These are phyloP conservation scores for Sycobia sp. DNA, from an alignment of 1,140 invertebrate species.

Conservation along the genomic window DNA sequence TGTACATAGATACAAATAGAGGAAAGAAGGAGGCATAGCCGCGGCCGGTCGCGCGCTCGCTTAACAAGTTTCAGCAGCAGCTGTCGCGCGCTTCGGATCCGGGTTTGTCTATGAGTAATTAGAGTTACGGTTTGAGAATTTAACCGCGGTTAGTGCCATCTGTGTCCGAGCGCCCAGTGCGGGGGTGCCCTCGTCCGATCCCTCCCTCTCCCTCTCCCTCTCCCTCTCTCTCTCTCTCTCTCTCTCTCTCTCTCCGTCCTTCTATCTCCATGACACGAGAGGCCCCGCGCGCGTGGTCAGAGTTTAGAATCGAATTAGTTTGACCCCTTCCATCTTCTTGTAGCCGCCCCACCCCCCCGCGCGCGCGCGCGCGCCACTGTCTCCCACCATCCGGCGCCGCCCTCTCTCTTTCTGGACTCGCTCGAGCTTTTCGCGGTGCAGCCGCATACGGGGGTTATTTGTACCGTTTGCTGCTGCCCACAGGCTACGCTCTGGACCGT, in stretches of 20 bases:
- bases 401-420: background rate
- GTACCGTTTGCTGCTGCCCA: too few species aligned
- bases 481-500: too few species aligned
- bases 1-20: too few species aligned
- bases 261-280: too few species aligned
- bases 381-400: background rate
- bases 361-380: too few species aligned
- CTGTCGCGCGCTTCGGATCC: conserved; percentile 52
- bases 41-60: conserved; percentile 20
- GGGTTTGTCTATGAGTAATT: conserved; percentile 62
- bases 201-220: too few species aligned
- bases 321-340: conserved; percentile 47
- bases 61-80: conserved; percentile 60
- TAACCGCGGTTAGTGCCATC: conserved; percentile 62
- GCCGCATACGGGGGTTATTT: too few species aligned
- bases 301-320: conserved; percentile 65
- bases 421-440: background rate
- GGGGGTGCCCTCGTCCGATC: conserved; percentile 41
- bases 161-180: conserved; percentile 49
- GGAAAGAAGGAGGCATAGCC: too few species aligned
- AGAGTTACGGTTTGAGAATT: conserved; percentile 63
- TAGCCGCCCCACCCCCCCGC: background rate
- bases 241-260: too few species aligned
- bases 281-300: conserved; percentile 53
- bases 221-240: too few species aligned